Base-by-base conservation (phyloP, 2,113 vertebrate genomes). In the Pimephales promelas region DNA sequence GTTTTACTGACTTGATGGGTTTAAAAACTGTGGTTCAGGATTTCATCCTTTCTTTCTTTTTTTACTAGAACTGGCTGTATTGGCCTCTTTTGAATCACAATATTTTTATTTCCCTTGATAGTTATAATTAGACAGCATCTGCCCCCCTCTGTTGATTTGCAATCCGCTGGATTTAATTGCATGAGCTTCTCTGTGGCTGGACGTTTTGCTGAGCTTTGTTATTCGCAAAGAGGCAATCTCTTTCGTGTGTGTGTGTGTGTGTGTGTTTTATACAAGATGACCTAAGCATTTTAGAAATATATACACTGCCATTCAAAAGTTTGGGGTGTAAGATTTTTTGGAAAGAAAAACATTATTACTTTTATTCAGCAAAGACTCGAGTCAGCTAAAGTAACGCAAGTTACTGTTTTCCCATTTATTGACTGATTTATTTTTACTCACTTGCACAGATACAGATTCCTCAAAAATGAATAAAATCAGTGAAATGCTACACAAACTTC, bases 201-300 rank as follows among this genome's bases (percentile, higher is more conserved):
- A 76, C 18, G 10, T 83, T 80, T 59, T 86, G 81, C 85, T 80
- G 85, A 86, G 54, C 76, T 73, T 16, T 40, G 28, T 68, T 86
- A 10, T 64, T 83, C 31, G 18, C 59, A 20, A 31, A 56, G 9
- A 73, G 59, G 24, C 24, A 28, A 9, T 71, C 71, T 24, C 40
- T 52, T 64, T 72, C n/a, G 76, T 73, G 40, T 73, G 57, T 66
- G 70, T 81, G 71, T 66, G 68, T 80, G 77, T 64, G 77, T 74
- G 45, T 74, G 43, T 74, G 70, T 68, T 54, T 72, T 72, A 26
- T 72, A 16, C n/a, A 72, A 72, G 70, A 72, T 72, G 70, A 24
- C 11, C 36, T 61, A n/a, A 26, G 57, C 57, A 61, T 61, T 61
- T 61, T 61, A 20, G 2, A 22, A 54, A 54, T 54, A 47, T 47